These are phyloP conservation scores for Drosophila azteca DNA, from an alignment of 1,140 invertebrate genomes.

Conservation along the genomic window DNA sequence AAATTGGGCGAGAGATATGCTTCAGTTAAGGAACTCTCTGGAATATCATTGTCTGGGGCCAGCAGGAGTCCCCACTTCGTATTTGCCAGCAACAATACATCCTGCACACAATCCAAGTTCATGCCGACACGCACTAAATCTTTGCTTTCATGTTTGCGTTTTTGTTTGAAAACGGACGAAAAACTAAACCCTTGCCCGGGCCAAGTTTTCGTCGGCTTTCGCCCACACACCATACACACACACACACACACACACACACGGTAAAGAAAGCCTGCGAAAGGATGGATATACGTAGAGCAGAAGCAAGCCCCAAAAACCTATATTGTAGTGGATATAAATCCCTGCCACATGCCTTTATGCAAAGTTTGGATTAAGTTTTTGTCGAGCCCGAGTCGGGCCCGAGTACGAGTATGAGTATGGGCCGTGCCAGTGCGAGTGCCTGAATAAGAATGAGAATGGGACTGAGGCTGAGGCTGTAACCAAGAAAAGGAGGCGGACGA, in stretches of 20 bases:
- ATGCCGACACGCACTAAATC: slow-evolving; percentile 79
- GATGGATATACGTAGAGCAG: too few relatives aligned
- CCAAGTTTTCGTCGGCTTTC: slow-evolving; percentile 44
- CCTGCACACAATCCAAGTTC: slow-evolving; percentile 64
- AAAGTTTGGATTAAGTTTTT: slow-evolving; percentile 80
- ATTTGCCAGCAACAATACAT: slow-evolving; percentile 60
- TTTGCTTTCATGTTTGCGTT: slow-evolving; percentile 76
- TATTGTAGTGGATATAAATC: slow-evolving; percentile 72
- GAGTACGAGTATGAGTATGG: too few relatives aligned
- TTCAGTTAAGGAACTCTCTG: slow-evolving; percentile 47
- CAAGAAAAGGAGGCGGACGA: slow-evolving; percentile 8
- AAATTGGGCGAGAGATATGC: slow-evolving; percentile 32
- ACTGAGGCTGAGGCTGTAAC: too few relatives aligned
- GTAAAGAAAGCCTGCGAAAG: neutral
- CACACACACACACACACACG: slow-evolving; percentile 9
- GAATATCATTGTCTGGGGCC: slow-evolving; percentile 55
- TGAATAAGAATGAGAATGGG: neutral
- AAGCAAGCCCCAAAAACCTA: slow-evolving; percentile 56
- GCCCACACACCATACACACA: slow-evolving; percentile 31
- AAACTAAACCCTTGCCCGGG: slow-evolving; percentile 53
- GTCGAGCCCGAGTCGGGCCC: neutral
- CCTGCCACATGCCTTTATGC: slow-evolving; percentile 78
- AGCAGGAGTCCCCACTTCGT: neutral
- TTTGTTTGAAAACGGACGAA: slow-evolving; percentile 56
- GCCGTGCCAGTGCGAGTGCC: neutral